Conservation (phyloP, 2,797 vertebrate genomes). For the Anniella stebbinsi region DNA sequence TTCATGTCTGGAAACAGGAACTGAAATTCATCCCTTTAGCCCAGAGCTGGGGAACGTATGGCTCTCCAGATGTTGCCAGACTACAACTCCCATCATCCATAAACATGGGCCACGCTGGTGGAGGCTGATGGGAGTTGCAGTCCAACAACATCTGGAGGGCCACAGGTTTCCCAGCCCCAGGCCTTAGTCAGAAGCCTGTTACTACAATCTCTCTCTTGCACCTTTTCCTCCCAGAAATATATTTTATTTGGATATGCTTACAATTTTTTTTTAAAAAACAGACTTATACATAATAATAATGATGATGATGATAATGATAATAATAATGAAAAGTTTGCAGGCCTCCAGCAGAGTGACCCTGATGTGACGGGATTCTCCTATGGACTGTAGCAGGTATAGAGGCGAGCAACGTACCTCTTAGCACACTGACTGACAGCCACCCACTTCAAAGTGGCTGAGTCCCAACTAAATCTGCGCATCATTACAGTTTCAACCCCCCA, state of each 20-base stretch:
- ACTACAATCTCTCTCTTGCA: background rate
- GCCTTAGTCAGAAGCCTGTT: background rate
- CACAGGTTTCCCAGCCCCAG: no score
- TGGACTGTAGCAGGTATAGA: background rate
- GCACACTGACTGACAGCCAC: background rate
- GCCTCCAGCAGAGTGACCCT: background rate
- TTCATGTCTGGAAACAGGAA: background rate
- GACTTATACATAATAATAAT: no score
- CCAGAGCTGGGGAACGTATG: background rate
- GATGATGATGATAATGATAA: no score
- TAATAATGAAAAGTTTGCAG: no score
- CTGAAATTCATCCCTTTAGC: background rate
- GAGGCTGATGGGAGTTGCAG: no score
- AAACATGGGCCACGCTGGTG: no score
- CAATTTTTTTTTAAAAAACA: background rate
- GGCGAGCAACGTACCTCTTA: background rate
- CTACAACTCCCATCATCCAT: no score
- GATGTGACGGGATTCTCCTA: background rate
- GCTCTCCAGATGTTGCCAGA: no score
- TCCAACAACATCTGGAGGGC: no score
- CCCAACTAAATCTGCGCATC: background rate
- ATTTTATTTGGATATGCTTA: background rate
- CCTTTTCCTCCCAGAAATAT: background rate
- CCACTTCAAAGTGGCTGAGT: no score
- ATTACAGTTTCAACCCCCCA: no score